These are phyloP conservation scores for Caenorhabditis drosophilae DNA, from an alignment of 2,888 invertebrate species.

Conservation along the genomic window DNA sequence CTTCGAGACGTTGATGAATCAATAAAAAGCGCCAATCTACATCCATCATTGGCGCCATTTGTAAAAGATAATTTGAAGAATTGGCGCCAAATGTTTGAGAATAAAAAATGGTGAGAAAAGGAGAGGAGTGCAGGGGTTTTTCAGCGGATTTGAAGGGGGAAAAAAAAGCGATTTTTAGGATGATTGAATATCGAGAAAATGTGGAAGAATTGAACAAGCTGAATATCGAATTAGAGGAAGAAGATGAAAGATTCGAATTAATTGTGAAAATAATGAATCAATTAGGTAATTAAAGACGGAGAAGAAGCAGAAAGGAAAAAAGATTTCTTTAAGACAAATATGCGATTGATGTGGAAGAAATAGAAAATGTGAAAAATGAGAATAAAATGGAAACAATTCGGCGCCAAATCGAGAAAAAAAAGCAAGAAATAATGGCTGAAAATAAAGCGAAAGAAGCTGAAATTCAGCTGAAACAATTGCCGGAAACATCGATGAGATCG, in stretches of 20 bases:
- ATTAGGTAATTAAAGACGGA: too few species aligned
- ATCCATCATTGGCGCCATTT: constrained; percentile 11
- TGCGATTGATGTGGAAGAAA: background rate
- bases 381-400: background rate
- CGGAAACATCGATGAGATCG: constrained; percentile 9
- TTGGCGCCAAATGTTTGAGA: constrained; percentile 20
- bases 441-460: constrained; percentile 1
- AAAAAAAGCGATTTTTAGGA: background rate
- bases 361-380: background rate
- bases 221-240: background rate
- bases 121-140: too few species aligned
- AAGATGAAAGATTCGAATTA: background rate
- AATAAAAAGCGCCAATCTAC: constrained; percentile 6
- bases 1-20: constrained; percentile 10
- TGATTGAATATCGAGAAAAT: background rate
- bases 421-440: background rate
- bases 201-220: background rate
- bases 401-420: background rate
- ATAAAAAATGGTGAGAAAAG: constrained; percentile 13
- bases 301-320: too few species aligned
- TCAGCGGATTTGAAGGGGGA: background rate
- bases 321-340: background rate
- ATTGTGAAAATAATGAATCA: background rate
- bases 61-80: constrained; percentile 21
- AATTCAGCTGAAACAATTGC: constrained; percentile 10